Conservation (phyloP, 2,113 vertebrate genomes). For the Miniopterus natalensis region DNA sequence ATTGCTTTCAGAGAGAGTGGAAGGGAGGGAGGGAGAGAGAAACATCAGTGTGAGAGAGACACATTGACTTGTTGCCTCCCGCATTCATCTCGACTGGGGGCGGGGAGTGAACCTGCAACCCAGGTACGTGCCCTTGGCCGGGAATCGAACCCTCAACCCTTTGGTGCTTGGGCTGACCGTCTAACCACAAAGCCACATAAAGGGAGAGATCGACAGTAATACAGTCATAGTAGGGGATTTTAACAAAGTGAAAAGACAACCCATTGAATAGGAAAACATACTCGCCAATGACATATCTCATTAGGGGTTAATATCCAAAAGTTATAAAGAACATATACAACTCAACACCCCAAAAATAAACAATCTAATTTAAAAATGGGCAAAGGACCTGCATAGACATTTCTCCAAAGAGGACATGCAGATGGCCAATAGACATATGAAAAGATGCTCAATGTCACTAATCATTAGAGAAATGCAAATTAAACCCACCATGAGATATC, state of each 20-base stretch:
- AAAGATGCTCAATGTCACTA: not conserved
- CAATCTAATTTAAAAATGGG: not conserved
- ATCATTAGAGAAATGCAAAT: not conserved
- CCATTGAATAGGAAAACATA: not conserved
- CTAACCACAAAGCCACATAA: too few relatives aligned
- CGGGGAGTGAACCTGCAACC: too few relatives aligned
- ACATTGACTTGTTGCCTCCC: too few relatives aligned
- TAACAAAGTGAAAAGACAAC: not conserved
- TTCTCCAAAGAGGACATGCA: not conserved
- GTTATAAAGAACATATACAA: not conserved
- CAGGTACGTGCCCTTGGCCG: too few relatives aligned
- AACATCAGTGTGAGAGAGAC: too few relatives aligned
- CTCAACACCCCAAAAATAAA: not conserved
- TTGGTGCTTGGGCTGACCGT: too few relatives aligned
- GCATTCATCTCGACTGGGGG: too few relatives aligned
- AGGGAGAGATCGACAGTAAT: too few relatives aligned
- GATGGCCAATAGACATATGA: not conserved
- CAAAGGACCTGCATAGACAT: not conserved
- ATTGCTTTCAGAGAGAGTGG: too few relatives aligned
- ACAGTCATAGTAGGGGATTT: too few relatives aligned
- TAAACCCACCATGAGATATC: not conserved
- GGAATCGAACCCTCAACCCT: too few relatives aligned
- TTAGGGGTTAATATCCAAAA: not conserved
- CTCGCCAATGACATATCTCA: not conserved
- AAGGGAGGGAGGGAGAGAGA: too few relatives aligned